Evolutionary conservation across 1,140 invertebrate species (phyloP).

Genomic region (Ylistrum balloti): DNA sequence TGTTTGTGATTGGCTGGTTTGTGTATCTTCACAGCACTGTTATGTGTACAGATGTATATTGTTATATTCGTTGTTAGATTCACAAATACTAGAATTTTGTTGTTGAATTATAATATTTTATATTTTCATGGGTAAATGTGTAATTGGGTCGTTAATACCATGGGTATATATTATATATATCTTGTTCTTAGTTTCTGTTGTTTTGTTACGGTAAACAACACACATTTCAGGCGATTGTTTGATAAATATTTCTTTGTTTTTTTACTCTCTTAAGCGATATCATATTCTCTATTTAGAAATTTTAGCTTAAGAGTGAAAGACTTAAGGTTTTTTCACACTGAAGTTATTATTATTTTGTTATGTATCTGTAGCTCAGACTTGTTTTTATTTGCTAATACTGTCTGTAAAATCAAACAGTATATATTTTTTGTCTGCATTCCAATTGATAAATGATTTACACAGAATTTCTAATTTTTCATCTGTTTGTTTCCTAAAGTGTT

Average conservation of each 20-base stretch:
- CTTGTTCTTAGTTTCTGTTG: not conserved
- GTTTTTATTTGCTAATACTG: not conserved
- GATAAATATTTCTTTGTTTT: not conserved
- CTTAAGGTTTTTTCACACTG: not conserved
- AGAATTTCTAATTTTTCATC: conserved; percentile 1
- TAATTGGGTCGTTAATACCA: not conserved
- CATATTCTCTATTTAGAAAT: not conserved
- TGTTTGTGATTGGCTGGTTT: not conserved
- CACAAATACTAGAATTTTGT: not conserved
- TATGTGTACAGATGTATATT: not conserved
- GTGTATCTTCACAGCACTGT: not conserved
- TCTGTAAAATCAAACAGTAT: too few species aligned
- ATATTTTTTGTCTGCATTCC: not conserved
- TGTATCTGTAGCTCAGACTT: not conserved
- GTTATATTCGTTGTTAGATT: not conserved
- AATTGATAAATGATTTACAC: not conserved
- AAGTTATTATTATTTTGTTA: not conserved
- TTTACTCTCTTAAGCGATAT: not conserved
- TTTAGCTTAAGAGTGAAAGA: not conserved
- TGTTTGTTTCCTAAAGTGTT: not conserved
- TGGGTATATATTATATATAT: not conserved
- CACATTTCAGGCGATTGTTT: not conserved
- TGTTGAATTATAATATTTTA: not conserved
- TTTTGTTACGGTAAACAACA: not conserved
- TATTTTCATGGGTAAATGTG: conserved; percentile 34